A percentile compares a stretch with the other conserved stretches of the same genome.
Conservation (phyloP, 92 coral and sea anemone species). For the Blastomussa wellsi region DNA sequence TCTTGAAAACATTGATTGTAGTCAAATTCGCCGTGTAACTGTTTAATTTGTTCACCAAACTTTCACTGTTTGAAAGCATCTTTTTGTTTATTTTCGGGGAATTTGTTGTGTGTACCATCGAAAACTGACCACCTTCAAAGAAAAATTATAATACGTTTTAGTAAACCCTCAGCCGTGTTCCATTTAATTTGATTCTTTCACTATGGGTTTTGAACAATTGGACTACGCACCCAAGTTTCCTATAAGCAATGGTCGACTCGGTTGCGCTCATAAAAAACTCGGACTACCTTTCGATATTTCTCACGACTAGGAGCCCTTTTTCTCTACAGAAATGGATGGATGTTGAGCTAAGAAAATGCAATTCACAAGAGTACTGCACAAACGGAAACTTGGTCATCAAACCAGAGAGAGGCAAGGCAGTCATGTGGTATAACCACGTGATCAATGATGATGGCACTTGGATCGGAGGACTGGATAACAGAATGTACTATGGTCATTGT, state of each 20-base stretch:
- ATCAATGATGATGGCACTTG: constrained; percentile 64
- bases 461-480: constrained; percentile 74
- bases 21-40: too few species aligned
- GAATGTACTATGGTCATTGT: constrained; percentile 77
- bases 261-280: not conserved
- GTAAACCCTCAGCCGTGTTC: too few species aligned
- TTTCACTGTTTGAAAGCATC: too few species aligned
- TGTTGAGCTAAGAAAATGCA: constrained; percentile 59
- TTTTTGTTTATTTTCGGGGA: too few species aligned
- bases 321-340: constrained; percentile 70
- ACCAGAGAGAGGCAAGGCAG: constrained; percentile 75
- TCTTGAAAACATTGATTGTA: too few species aligned
- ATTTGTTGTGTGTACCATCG: too few species aligned
- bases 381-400: constrained; percentile 68
- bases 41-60: too few species aligned
- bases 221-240: too few species aligned
- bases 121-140: too few species aligned
- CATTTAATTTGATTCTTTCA: too few species aligned
- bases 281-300: not conserved
- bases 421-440: constrained; percentile 86
- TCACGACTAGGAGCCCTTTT: not conserved
- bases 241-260: not conserved
- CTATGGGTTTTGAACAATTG: too few species aligned
- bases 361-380: constrained; percentile 67
- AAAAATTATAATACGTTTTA: too few species aligned